Evolutionary conservation across 1,140 invertebrate species (phyloP).

Genomic region (Lasioglossum baleicum): DNA sequence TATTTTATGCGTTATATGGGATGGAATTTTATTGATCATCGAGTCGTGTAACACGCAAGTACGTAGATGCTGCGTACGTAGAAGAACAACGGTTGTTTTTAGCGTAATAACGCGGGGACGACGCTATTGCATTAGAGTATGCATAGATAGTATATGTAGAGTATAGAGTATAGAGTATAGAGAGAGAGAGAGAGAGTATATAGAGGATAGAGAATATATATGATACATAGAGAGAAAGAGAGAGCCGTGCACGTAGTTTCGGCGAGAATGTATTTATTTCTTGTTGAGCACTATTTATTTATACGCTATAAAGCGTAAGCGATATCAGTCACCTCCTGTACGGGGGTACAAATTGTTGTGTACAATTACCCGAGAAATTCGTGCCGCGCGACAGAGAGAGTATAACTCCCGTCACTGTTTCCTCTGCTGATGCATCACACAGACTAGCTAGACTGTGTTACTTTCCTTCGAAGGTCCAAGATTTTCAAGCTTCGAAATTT

Average conservation of each 20-base stretch:
- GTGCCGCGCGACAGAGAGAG: background rate
- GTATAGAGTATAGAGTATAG: background rate
- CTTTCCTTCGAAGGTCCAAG: too few species aligned
- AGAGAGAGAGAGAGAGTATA: background rate
- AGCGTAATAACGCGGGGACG: background rate
- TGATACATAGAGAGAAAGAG: too few species aligned
- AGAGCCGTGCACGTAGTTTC: conserved; percentile 20
- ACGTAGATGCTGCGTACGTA: background rate
- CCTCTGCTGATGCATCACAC: background rate
- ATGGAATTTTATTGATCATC: background rate
- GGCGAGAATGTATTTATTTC: conserved; percentile 52
- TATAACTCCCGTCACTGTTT: background rate
- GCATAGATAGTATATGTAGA: too few species aligned
- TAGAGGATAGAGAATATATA: too few species aligned
- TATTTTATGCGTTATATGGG: background rate
- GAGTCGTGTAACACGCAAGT: background rate
- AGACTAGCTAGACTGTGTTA: too few species aligned
- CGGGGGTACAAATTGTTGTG: background rate
- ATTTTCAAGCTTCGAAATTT: too few species aligned
- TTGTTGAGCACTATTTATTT: conserved; percentile 54
- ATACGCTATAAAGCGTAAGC: background rate
- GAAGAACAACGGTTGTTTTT: background rate
- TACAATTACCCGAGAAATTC: background rate
- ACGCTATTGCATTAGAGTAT: background rate
- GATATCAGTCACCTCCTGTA: background rate